Conservation (phyloP, 2,797 vertebrate species). For the Dicrostonyx torquatus region DNA sequence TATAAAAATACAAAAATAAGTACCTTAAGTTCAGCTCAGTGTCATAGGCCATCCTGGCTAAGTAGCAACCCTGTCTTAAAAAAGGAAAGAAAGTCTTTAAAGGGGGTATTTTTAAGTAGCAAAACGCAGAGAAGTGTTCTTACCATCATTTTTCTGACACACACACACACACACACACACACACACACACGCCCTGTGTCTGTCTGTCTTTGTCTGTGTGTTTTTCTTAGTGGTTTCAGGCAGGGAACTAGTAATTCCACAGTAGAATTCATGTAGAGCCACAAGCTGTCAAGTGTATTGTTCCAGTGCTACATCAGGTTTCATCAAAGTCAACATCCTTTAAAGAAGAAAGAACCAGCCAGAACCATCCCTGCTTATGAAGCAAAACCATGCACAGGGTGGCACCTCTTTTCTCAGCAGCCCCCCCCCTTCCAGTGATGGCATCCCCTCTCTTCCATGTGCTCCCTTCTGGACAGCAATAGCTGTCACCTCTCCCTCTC, state of each 20-base stretch:
- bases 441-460: not conserved
- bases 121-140: not conserved
- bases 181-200: rapidly evolving
- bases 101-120: not conserved
- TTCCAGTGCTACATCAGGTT: not conserved
- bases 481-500: not conserved
- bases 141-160: not conserved
- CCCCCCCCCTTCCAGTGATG: not conserved
- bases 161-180: no score
- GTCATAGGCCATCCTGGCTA: not conserved
- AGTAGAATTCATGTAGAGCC: not conserved
- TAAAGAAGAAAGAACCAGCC: not conserved
- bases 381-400: not conserved
- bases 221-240: not conserved
- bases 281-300: not conserved
- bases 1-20: not conserved
- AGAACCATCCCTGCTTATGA: not conserved
- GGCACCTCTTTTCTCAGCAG: not conserved
- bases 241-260: not conserved
- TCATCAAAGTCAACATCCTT: not conserved
- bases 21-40: no score
- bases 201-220: not conserved
- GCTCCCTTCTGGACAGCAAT: not conserved
- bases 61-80: not conserved
- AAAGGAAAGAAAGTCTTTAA: not conserved